These are phyloP conservation scores for Drosophila nigromelanica DNA, from an alignment of 1,140 invertebrate genomes.

Conservation along the genomic window DNA sequence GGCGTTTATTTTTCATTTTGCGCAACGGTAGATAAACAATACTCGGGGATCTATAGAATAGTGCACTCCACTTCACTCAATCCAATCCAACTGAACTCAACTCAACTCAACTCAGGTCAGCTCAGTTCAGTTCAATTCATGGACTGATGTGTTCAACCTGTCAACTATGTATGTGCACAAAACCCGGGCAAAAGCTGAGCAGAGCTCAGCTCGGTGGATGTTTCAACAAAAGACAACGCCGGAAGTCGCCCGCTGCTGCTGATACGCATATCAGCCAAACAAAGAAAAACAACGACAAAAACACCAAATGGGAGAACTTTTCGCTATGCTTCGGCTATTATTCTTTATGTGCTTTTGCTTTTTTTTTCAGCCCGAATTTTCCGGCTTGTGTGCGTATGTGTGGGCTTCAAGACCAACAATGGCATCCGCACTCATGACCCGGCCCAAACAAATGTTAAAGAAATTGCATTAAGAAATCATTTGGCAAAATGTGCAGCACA, in stretches of 20 bases:
- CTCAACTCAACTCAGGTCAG: neutral
- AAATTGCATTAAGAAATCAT: constrained; percentile 81
- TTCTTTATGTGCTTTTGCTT: constrained; percentile 65
- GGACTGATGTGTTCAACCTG: constrained; percentile 49
- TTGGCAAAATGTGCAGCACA: constrained; percentile 51
- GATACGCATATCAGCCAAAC: constrained; percentile 57
- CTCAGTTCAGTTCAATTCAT: constrained; percentile 13
- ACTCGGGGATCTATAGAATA: constrained; percentile 1
- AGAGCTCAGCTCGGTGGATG: constrained; percentile 26
- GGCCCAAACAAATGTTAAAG: constrained; percentile 26
- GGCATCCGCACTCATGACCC: constrained; percentile 39
- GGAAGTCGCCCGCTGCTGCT: constrained; percentile 59
- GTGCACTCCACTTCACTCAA: constrained; percentile 27
- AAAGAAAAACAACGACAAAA: constrained; percentile 8
- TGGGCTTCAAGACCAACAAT: constrained; percentile 58
- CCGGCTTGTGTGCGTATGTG: constrained; percentile 18
- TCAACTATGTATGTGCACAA: constrained; percentile 21
- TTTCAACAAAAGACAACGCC: constrained; percentile 68
- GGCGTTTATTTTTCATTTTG: constrained; percentile 47
- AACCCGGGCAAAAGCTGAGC: constrained; percentile 14
- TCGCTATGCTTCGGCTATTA: constrained; percentile 48
- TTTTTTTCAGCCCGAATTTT: constrained; percentile 45
- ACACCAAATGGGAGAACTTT: constrained; percentile 21
- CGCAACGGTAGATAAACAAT: constrained; percentile 55
- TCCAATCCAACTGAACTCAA: neutral